phyloP scores from a whole-genome alignment of 2,888 invertebrate species.

The Hirtodrosophila duncani region DNA sequence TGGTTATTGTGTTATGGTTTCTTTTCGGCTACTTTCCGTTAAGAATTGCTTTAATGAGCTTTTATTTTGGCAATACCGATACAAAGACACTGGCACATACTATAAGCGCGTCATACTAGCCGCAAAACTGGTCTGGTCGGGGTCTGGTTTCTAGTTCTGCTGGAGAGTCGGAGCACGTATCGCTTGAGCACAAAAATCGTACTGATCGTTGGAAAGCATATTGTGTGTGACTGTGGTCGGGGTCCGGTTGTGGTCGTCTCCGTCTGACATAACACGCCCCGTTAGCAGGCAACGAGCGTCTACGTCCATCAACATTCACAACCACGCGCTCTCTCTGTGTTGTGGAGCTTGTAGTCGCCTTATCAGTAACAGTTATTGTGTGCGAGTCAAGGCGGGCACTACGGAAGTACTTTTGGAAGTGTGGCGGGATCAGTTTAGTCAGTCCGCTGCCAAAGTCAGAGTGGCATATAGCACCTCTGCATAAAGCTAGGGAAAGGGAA shows the following conservation, averaged over 20 bases:
- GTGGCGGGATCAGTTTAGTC: slow-evolving; percentile 43
- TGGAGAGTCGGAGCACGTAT: slow-evolving; percentile 48
- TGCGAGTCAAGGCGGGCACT: slow-evolving; percentile 39
- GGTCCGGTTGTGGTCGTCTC: too few species aligned
- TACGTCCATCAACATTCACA: not conserved
- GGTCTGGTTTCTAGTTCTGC: slow-evolving; percentile 14
- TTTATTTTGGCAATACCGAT: slow-evolving; percentile 55
- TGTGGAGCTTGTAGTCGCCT: slow-evolving; percentile 42
- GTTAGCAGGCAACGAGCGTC: slow-evolving; percentile 27
- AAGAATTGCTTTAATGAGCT: slow-evolving; percentile 31
- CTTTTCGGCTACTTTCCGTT: slow-evolving; percentile 18
- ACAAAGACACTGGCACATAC: slow-evolving; percentile 9
- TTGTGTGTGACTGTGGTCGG: too few species aligned
- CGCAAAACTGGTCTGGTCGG: slow-evolving; percentile 55
- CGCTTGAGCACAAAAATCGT: slow-evolving; percentile 58
- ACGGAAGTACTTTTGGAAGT: slow-evolving; percentile 38
- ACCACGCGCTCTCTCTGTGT: slow-evolving; percentile 26
- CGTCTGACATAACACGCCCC: slow-evolving; percentile 24
- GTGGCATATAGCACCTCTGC: slow-evolving; percentile 1
- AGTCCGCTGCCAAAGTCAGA: slow-evolving; percentile 42
- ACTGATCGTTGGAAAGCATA: too few species aligned
- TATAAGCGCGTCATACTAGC: slow-evolving; percentile 44
- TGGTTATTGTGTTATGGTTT: slow-evolving; percentile 9
- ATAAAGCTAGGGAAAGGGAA: slow-evolving; percentile 6
- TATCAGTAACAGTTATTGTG: slow-evolving; percentile 26